Evolutionary conservation across 2,888 invertebrate species (phyloP), one percentile per base, ranked within the genome.

Genomic region (Volucella zonaria): DNA sequence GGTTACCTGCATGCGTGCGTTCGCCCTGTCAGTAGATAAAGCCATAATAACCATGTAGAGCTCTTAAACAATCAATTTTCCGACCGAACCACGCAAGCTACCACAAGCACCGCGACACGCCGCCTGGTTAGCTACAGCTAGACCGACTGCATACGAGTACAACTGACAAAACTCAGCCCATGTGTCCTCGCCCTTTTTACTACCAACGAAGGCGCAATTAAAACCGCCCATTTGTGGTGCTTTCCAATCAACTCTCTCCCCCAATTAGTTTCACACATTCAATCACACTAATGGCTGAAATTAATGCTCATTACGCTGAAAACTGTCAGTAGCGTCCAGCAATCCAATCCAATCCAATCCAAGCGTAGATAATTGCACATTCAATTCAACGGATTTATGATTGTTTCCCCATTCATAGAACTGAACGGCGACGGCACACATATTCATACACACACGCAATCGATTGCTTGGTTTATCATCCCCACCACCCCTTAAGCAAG

Each of bases 271-370:
- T 82, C 67, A 74, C 79, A 79, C 82, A 79, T 82, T 82, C 79
- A 82, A 79, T 75, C 75, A 76, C 70, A 47, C 70, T 56, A 83
- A 75, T 70, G n/a, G 52, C 67, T 18, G 59, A 80, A 80, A 83
- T 83, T 59, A 75, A 70, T 75, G 83, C 80, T 83, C 74, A 83
- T 83, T 83, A 83, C 68, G 75, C 75, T 67, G 62, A 83, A 66
- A 80, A 51, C 54, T 47, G 66, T 42, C 52, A 31, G 31, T 31
- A 31, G 31, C 45, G 68, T 14, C 49, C 66, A 49, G 56, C 80
- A 62, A 75, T 67, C 75, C 67, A 81, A 31, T 31, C 75, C 67
- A 81, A 31, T 31, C 23, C 23, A 23, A 76, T 76, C 64, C 76
- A 66, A 62, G 64, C 68, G 70, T 47, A 52, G 54, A 80, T 80